A percentile compares a stretch with the other conserved stretches of the same genome.
phyloP scores from a whole-genome alignment of 2,113 vertebrate species.

The Malurus melanocephalus region DNA sequence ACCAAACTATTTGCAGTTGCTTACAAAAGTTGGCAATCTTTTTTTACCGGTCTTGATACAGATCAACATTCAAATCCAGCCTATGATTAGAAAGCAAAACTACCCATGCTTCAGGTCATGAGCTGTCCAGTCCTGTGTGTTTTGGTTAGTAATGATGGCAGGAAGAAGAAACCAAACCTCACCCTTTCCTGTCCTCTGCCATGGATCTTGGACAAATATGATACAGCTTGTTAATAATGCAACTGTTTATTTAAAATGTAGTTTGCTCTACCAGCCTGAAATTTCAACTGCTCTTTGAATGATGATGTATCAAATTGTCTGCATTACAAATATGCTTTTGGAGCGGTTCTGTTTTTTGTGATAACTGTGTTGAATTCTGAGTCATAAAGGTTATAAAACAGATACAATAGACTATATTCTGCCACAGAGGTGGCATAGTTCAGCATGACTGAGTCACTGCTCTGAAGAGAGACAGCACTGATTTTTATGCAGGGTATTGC shows the following conservation, averaged over 20 bases:
- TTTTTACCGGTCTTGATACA: neutral
- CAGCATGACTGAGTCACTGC: slow-evolving; percentile 9
- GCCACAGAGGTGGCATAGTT: slow-evolving; percentile 15
- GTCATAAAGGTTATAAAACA: slow-evolving; percentile 24
- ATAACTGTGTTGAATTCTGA: slow-evolving; percentile 26
- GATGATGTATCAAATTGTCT: neutral
- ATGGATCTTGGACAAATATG: neutral
- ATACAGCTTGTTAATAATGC: neutral
- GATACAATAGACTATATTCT: slow-evolving; percentile 5
- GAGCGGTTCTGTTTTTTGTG: neutral
- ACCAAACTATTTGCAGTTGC: neutral
- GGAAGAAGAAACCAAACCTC: neutral
- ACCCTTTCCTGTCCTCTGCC: neutral
- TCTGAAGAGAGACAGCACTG: neutral
- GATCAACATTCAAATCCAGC: neutral
- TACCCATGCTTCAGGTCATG: neutral
- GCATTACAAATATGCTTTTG: neutral
- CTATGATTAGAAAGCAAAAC: neutral
- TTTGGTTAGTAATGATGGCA: neutral
- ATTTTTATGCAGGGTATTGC: neutral
- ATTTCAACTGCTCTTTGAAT: neutral
- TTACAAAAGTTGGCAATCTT: neutral
- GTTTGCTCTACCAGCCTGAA: neutral
- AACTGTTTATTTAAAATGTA: neutral
- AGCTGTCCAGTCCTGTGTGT: neutral